Percentiles rank a stretch among this genome's conserved stretches.
Evolutionary conservation across 2,113 vertebrate species (phyloP).

Genomic region (Cichladusa arquata): DNA sequence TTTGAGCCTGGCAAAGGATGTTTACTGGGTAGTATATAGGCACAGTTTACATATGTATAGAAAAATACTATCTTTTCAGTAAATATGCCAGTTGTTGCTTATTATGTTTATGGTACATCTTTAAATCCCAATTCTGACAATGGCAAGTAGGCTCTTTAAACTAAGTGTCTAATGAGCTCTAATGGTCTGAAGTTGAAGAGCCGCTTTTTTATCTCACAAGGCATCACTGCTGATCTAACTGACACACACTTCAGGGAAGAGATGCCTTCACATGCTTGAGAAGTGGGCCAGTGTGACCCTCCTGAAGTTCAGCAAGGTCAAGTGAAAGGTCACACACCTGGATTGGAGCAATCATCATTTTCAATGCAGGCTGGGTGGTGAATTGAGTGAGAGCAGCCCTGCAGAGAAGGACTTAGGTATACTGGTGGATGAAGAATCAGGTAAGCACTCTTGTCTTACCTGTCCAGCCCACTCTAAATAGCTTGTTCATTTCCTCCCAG

Average conservation of each 20-base stretch:
- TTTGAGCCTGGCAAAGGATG: neutral
- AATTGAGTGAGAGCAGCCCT: neutral
- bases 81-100: neutral
- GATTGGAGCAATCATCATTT: rapidly evolving
- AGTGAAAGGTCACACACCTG: neutral
- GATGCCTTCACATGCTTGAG: neutral
- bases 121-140: neutral
- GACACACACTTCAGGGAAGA: neutral
- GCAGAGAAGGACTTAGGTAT: neutral
- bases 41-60: neutral
- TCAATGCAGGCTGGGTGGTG: neutral
- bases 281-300: neutral
- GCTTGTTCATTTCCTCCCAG: neutral
- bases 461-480: neutral
- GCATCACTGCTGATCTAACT: neutral
- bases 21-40: neutral
- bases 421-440: neutral
- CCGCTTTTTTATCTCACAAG: neutral
- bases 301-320: neutral
- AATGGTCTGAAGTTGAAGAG: neutral
- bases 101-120: neutral
- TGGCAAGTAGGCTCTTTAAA: neutral
- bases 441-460: neutral
- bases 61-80: neutral
- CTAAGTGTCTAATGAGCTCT: neutral